Evolutionary conservation across 2,888 invertebrate species (phyloP).

Genomic region (Euzetes globulus): DNA sequence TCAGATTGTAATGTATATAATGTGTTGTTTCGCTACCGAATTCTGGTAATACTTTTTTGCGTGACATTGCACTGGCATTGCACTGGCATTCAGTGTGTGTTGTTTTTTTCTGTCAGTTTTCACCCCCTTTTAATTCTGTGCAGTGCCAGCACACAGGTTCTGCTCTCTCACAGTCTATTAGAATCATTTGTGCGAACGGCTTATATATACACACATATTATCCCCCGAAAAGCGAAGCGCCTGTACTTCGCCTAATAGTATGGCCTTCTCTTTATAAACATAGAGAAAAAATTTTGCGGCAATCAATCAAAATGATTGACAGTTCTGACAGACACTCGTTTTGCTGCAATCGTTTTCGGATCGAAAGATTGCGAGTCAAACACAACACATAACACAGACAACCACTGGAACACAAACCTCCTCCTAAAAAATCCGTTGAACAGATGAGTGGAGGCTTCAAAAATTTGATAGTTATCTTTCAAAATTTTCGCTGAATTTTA

Average conservation of each 20-base stretch:
- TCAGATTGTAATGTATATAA: background rate
- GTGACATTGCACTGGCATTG: background rate
- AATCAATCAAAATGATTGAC: conserved; percentile 4
- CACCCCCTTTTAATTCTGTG: too few relatives aligned
- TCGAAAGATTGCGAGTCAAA: conserved; percentile 9
- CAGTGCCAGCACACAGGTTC: background rate
- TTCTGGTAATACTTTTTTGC: background rate
- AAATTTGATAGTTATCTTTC: too few relatives aligned
- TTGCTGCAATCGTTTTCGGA: conserved; percentile 9
- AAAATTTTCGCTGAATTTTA: too few relatives aligned
- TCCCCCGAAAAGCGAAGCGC: too few relatives aligned
- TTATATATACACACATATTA: background rate
- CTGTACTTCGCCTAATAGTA: background rate
- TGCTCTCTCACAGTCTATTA: background rate
- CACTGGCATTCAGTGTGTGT: too few relatives aligned
- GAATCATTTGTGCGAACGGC: background rate
- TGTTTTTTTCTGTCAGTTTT: too few relatives aligned
- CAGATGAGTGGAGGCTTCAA: background rate
- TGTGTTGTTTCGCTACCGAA: background rate
- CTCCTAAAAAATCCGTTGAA: background rate
- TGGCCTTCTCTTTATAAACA: background rate
- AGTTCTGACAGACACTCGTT: background rate
- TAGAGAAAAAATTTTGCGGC: background rate
- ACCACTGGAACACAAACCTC: background rate
- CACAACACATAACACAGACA: background rate